Evolutionary conservation across 2,797 vertebrate genomes (phyloP).

Genomic region (Columba guinea): DNA sequence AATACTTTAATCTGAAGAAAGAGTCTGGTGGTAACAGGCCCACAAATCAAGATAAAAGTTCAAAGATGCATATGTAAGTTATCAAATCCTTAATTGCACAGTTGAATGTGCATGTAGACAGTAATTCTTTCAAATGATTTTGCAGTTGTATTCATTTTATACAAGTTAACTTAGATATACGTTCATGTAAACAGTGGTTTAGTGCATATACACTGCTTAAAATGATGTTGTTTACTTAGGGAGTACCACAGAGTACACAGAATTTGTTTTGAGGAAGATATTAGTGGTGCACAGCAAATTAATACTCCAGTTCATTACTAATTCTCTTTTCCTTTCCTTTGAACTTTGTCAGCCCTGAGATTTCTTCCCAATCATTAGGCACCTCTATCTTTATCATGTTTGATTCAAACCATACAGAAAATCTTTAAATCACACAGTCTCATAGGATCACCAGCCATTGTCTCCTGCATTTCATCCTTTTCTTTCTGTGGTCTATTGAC

Average conservation of each 20-base stretch:
- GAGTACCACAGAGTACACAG: neutral
- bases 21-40: neutral
- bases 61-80: constrained; percentile 2
- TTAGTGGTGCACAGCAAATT: neutral
- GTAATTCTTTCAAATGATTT: neutral
- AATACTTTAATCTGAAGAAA: constrained; percentile 8
- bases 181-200: neutral
- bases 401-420: neutral
- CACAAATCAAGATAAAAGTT: constrained; percentile 44
- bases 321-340: neutral
- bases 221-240: neutral
- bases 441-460: neutral
- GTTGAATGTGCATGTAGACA: neutral
- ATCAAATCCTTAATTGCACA: neutral
- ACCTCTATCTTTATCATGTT: neutral
- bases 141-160: neutral
- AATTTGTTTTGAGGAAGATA: neutral
- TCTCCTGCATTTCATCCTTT: neutral
- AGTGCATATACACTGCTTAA: neutral
- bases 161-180: neutral
- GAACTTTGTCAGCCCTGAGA: neutral
- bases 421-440: neutral
- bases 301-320: neutral
- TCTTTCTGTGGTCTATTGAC: neutral
- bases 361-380: neutral